Evolutionary conservation across 1,140 invertebrate species (phyloP).

Genomic region (Bombus sibiricus): DNA sequence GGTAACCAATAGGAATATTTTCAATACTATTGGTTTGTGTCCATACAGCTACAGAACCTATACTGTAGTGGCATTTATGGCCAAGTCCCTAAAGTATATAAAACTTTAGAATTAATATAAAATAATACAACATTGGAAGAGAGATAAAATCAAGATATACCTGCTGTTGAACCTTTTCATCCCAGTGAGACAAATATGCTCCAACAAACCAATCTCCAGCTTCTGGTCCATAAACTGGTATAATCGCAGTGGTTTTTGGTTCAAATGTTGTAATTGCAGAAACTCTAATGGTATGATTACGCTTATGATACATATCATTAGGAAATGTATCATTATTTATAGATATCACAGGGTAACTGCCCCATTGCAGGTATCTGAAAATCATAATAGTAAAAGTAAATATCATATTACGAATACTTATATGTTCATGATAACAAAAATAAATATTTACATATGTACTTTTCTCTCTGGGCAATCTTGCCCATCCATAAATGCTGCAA

Average conservation of each 20-base stretch:
- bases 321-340: constrained; percentile 82
- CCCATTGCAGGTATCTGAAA: constrained; percentile 84
- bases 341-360: constrained; percentile 85
- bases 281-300: constrained; percentile 76
- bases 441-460: constrained; percentile 80
- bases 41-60: constrained; percentile 84
- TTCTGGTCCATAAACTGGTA: constrained; percentile 82
- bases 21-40: constrained; percentile 77
- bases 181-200: constrained; percentile 83
- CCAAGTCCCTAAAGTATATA: constrained; percentile 72
- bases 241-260: constrained; percentile 78
- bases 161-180: constrained; percentile 84
- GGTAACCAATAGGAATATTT: constrained; percentile 78
- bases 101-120: not conserved
- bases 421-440: not conserved
- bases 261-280: constrained; percentile 79
- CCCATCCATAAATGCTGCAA: constrained; percentile 83
- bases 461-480: constrained; percentile 78
- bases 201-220: constrained; percentile 85
- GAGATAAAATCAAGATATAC: constrained; percentile 65
- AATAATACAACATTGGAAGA: not conserved
- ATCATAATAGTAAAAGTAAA: constrained; percentile 26
- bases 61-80: constrained; percentile 83
- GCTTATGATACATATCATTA: constrained; percentile 74
- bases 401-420: constrained; percentile 1